Base-by-base conservation (phyloP, 2,888 invertebrate genomes). In the Ochropleura plecta region DNA sequence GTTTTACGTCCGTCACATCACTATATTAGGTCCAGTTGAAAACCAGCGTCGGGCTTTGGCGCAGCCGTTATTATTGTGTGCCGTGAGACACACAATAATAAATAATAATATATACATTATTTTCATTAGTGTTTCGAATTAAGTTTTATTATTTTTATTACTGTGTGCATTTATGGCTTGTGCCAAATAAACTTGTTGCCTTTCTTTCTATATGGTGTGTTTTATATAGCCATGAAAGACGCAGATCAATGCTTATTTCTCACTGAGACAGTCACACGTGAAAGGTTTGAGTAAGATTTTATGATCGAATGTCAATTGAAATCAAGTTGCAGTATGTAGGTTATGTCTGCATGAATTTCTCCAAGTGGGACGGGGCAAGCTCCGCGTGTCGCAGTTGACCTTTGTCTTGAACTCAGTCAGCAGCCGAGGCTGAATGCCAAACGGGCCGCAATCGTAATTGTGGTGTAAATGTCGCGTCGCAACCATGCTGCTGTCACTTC, bases 391-490 rank as follows among this genome's bases (percentile, higher is more conserved):
- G 70, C 73, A 42, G 60, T 30, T 85, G 84, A 87, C 86, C 86
- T 87, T 82, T 87, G 70, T 78, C 79, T 68, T 79, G 80, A 86
- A 84, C 84, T 76, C 84, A 48, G 46, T 63, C 84, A 40, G 51
- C 69, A 67, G 46, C 79, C 77, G 66, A 73, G 55, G 82, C 70
- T 70, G 73, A 79, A 79, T 83, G 80, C 77, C 79, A 87, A 81
- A 77, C 83, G 84, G 74, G 78, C 84, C 83, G 87, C 75, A 71
- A 78, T 71, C 74, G 77, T 77, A 82, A 86, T 83, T 83, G 86
- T 87, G 78, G 78, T 76, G 79, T 78, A 60, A 83, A 85, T 74
- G 70, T 73, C 62, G 70, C 60, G 66, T 70, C 70, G 73, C 80
- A 68, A 60, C 64, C 62, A 48, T 30, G 73, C 73, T 5, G 3